These are phyloP conservation scores for Latrodectus geometricus DNA, from an alignment of 1,140 invertebrate species.

Conservation along the genomic window DNA sequence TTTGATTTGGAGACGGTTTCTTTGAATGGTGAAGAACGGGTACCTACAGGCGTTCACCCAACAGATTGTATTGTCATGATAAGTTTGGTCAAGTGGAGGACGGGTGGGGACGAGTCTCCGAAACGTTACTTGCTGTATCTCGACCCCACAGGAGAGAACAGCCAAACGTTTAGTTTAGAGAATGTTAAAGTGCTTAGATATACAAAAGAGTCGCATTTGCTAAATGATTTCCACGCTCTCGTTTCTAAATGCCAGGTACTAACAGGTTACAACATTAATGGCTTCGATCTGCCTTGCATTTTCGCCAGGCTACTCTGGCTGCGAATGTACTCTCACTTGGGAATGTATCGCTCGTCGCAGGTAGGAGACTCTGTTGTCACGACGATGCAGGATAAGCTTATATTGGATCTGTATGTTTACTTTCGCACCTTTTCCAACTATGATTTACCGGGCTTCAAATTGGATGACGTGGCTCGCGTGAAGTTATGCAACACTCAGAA, in stretches of 20 bases:
- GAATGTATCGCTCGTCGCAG: no score
- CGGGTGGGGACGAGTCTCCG: neutral
- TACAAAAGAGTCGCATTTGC: no score
- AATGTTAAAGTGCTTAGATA: no score
- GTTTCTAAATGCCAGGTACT: neutral
- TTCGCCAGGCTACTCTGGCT: no score
- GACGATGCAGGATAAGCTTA: constrained; percentile 22
- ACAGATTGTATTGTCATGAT: constrained; percentile 33
- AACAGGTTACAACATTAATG: no score
- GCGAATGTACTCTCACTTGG: no score
- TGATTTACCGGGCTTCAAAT: constrained; percentile 25
- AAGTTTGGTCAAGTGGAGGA: constrained; percentile 6
- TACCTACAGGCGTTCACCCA: neutral
- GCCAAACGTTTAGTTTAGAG: no score
- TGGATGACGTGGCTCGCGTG: constrained; percentile 30
- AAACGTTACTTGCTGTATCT: no score
- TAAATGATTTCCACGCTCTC: constrained; percentile 1
- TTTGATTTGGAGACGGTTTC: constrained; percentile 40
- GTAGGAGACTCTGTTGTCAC: no score
- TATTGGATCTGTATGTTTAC: constrained; percentile 32
- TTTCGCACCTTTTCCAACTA: constrained; percentile 35
- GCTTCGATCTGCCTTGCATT: no score
- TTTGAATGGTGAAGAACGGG: neutral
- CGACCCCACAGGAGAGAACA: no score
- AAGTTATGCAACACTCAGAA: constrained; percentile 4